A percentile compares a stretch with the other conserved stretches of the same genome.
These are phyloP conservation scores for Sebastes matsubarae DNA, from an alignment of 2,797 vertebrate genomes.

Conservation along the genomic window DNA sequence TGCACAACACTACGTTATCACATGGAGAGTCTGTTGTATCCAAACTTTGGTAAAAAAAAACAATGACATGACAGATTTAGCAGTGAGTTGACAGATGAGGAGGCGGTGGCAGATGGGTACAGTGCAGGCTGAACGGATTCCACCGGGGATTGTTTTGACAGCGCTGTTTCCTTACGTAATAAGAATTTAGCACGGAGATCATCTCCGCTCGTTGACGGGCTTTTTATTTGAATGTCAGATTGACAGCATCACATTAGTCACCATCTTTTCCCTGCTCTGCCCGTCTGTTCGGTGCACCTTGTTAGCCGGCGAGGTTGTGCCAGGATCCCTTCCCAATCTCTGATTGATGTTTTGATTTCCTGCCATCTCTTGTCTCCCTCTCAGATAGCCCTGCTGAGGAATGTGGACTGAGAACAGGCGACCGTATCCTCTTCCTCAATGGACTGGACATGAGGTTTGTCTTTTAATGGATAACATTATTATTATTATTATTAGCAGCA, in stretches of 20 bases:
- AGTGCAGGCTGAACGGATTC: slow-evolving; percentile 39
- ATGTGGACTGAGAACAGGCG: slow-evolving; percentile 92
- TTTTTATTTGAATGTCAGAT: slow-evolving; percentile 54
- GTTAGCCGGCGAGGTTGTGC: slow-evolving; percentile 27
- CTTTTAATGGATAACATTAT: slow-evolving; percentile 8
- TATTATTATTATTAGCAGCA: not conserved
- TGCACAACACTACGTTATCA: not conserved
- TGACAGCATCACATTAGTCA: slow-evolving; percentile 64
- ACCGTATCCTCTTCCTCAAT: slow-evolving; percentile 96
- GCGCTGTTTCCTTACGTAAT: slow-evolving; percentile 57
- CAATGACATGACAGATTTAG: not conserved
- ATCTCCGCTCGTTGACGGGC: slow-evolving; percentile 20
- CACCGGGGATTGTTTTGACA: slow-evolving; percentile 57
- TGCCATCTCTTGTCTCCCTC: slow-evolving; percentile 44
- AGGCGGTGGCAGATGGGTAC: slow-evolving; percentile 30
- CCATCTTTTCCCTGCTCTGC: slow-evolving; percentile 6
- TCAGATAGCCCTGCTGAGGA: slow-evolving; percentile 95
- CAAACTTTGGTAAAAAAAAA: not conserved
- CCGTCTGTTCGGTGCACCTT: slow-evolving; percentile 41
- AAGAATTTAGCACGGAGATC: slow-evolving; percentile 38
- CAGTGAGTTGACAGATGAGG: slow-evolving; percentile 51
- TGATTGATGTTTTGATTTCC: slow-evolving; percentile 28
- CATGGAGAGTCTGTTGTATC: not conserved
- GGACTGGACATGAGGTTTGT: slow-evolving; percentile 98
- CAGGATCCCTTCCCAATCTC: not conserved